A percentile compares a stretch with the other conserved stretches of the same genome.
Conservation (phyloP, 2,797 vertebrate species). For the Lerista edwardsae region DNA sequence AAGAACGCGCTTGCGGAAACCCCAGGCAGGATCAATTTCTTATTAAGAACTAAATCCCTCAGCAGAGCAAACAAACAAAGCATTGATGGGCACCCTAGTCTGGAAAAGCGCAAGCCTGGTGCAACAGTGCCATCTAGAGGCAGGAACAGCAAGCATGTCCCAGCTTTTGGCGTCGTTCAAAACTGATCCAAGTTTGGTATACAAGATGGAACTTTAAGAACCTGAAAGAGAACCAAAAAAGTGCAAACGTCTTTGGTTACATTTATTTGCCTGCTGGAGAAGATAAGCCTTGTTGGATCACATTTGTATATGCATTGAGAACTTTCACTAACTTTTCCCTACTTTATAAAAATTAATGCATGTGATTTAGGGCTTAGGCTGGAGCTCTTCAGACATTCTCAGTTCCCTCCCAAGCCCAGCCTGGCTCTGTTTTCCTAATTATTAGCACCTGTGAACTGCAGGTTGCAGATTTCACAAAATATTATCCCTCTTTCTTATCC, state of each 20-base stretch:
- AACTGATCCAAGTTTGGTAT: not conserved
- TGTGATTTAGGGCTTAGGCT: not conserved
- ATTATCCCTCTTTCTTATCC: too few relatives aligned
- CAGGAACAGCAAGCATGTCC: not conserved
- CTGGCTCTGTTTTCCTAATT: not conserved
- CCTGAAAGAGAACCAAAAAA: not conserved
- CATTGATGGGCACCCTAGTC: not conserved
- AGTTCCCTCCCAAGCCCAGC: too few relatives aligned
- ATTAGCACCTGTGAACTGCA: not conserved
- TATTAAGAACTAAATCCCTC: constrained; percentile 10
- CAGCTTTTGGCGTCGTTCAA: not conserved
- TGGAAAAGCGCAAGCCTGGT: not conserved
- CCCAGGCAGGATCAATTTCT: constrained; percentile 11
- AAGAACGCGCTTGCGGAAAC: constrained; percentile 8
- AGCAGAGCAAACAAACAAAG: constrained; percentile 19
- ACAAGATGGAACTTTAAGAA: accelerated
- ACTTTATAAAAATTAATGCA: not conserved
- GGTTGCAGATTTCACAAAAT: too few relatives aligned
- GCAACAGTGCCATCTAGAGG: constrained; percentile 70
- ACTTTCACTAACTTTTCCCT: not conserved
- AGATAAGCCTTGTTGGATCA: not conserved
- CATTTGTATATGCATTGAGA: not conserved
- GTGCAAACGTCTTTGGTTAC: accelerated
- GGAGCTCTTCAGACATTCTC: not conserved
- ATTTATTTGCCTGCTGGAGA: accelerated